Percentiles rank a stretch among this genome's conserved stretches.
phyloP scores from a whole-genome alignment of 2,113 vertebrate species.

The Glaucidium brasilianum region DNA sequence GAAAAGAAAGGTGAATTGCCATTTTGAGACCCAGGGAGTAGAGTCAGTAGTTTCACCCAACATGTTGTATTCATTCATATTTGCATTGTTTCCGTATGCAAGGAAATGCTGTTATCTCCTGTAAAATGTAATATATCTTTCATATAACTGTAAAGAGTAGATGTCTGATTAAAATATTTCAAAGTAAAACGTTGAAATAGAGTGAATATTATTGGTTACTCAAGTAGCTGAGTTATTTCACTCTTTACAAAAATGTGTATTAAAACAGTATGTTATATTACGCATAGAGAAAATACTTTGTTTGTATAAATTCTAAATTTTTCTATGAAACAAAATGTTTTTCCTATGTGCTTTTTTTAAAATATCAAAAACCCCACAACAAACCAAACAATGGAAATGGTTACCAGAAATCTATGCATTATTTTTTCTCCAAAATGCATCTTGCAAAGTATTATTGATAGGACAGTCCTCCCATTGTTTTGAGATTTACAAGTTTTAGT shows the following conservation, averaged over 20 bases:
- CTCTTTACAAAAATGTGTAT: neutral
- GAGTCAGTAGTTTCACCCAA: neutral
- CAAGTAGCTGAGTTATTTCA: neutral
- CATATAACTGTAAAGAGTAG: neutral
- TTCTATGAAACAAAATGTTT: neutral
- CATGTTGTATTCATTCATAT: neutral
- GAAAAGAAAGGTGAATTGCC: neutral
- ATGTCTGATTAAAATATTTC: neutral
- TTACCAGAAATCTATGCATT: neutral
- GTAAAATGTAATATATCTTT: neutral
- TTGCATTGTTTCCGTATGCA: neutral
- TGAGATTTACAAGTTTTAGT: constrained; percentile 22
- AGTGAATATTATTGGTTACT: neutral
- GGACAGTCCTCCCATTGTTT: neutral
- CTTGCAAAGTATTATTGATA: constrained; percentile 26
- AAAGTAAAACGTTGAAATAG: constrained; percentile 7
- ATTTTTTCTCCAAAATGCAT: neutral
- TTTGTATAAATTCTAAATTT: neutral
- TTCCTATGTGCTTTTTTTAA: neutral
- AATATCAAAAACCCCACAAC: neutral
- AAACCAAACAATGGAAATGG: neutral
- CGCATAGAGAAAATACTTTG: neutral
- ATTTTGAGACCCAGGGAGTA: neutral
- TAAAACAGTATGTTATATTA: neutral
- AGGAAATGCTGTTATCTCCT: neutral